Conservation (phyloP, 2,797 vertebrate species). For the Chaetophractus vellerosus region DNA sequence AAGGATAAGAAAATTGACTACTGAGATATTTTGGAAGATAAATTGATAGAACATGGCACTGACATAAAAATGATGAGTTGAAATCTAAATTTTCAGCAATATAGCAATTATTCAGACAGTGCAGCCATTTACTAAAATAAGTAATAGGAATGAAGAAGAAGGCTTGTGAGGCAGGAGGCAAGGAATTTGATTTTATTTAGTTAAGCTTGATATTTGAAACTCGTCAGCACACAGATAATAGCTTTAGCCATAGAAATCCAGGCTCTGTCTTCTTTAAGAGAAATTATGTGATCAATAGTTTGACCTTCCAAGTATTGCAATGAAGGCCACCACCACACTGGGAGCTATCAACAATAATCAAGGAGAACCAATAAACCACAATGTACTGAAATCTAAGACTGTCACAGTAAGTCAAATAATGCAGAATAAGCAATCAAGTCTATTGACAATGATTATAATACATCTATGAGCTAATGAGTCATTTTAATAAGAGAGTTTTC, state of each 20-base stretch:
- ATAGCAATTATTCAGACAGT: neutral
- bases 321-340: neutral
- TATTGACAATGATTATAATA: neutral
- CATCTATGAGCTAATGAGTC: neutral
- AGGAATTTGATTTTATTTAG: neutral
- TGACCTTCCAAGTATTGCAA: neutral
- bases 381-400: neutral
- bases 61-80: neutral
- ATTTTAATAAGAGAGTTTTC: neutral
- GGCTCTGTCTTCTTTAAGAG: neutral
- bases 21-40: conserved; percentile 1
- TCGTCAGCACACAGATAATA: neutral
- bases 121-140: neutral
- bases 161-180: neutral
- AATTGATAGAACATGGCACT: neutral
- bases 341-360: neutral
- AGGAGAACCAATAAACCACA: neutral
- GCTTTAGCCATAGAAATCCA: neutral
- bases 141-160: neutral
- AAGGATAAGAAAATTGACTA: neutral
- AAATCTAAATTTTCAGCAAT: neutral
- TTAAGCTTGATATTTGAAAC: neutral
- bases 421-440: neutral
- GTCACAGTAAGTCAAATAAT: neutral
- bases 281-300: neutral